Percentiles rank a stretch among this genome's conserved stretches.
Evolutionary conservation across 2,888 invertebrate genomes (phyloP).

Genomic region (Raillietiella orientalis): DNA sequence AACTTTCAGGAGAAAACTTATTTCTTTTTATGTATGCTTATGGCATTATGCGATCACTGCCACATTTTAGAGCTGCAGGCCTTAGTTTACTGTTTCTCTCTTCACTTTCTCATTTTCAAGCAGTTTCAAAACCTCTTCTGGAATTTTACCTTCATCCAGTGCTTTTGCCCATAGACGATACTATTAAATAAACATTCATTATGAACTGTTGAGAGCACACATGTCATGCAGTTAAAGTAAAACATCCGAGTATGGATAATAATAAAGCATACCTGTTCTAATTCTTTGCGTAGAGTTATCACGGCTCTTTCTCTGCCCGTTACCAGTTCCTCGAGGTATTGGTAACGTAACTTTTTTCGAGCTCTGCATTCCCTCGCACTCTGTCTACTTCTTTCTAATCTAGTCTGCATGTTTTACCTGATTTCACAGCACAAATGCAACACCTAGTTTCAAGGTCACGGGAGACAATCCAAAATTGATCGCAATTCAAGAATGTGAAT

Average conservation of each 20-base stretch:
- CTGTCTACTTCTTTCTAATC: conserved; percentile 56
- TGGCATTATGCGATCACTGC: too few relatives aligned
- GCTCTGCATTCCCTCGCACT: conserved; percentile 91
- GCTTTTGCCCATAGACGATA: conserved; percentile 47
- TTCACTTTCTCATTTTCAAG: conserved; percentile 39
- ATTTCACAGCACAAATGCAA: too few relatives aligned
- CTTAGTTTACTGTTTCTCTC: conserved; percentile 9
- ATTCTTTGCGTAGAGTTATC: conserved; percentile 46
- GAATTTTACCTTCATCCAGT: conserved; percentile 41
- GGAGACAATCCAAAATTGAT: too few relatives aligned
- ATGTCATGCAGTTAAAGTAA: conserved; percentile 2
- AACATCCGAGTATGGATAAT: not conserved
- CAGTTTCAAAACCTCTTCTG: conserved; percentile 39
- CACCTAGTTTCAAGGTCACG: too few relatives aligned
- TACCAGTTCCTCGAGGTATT: conserved; percentile 81
- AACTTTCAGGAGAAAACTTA: too few relatives aligned
- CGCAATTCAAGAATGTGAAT: too few relatives aligned
- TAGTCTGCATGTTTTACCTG: not conserved
- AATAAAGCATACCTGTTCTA: conserved; percentile 36
- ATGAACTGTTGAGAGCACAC: conserved; percentile 1
- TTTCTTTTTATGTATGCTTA: too few relatives aligned
- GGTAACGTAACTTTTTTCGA: conserved; percentile 79
- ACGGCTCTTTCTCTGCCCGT: conserved; percentile 75
- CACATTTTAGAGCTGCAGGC: too few relatives aligned
- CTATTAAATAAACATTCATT: conserved; percentile 18